Evolutionary conservation across 2,113 vertebrate species (phyloP), one percentile per base, ranked within the genome.

Genomic region (Redunca redunca): DNA sequence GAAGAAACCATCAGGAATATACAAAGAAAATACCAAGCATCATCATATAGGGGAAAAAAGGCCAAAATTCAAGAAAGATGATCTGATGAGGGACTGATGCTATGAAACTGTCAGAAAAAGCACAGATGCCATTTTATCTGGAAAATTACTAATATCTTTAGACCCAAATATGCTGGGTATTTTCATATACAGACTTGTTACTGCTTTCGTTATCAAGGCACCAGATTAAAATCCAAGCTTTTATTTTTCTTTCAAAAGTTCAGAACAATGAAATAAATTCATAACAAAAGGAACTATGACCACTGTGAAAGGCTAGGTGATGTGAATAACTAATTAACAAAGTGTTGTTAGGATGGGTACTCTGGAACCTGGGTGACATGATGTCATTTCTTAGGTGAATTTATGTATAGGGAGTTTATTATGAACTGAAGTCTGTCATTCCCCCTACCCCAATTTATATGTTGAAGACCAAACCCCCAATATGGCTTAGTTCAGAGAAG

Each of bases 61-160:
- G 40, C 33, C 91, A 91, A 96, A 84, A 58, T 71, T 92, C 50
- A 93, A 67, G 50, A 40, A 95, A n/a, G 50, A 67, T 43, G 19
- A 11, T 83, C 7, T 91, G 84, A 67, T 91, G 28, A 95, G 62
- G 30, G 26, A 21, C 33, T 71, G 53, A 53, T 80, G 17, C 50
- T 91, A 28, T 28, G 58, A 26, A 87, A 81, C 10, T 60, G 30
- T 60, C 43, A 89, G 46, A 82, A 53, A 30, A 53, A 91, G 17
- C 7, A 36, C n/a, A 36, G 15, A 96, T 7, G 33, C 10, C 48
- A 84, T 84, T 90, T 83, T n/a, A 80, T 36, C 40, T 71, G 57
- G 84, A 85, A 88, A 94, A 53, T 55, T 88, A 62, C n/a, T 67
- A 80, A 80, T 17, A 78, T 48, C 36, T 96, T 97, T 57, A 89